phyloP scores from a whole-genome alignment of 1,140 invertebrate genomes.

The Atta cephalotes region DNA sequence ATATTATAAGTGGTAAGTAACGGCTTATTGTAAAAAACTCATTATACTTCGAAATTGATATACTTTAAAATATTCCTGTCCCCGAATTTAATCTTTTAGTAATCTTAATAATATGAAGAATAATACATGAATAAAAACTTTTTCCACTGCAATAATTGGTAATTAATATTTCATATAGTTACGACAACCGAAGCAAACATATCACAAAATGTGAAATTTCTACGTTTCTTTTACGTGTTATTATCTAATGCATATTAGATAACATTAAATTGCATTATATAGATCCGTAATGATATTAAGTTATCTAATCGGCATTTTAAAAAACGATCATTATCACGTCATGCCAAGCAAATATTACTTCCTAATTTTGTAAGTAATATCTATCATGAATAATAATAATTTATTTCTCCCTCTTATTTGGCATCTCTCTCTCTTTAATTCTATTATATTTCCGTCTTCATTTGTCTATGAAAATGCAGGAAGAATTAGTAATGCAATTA shows the following conservation, averaged over 20 bases:
- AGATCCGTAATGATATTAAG: constrained; percentile 25
- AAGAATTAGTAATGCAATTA: constrained; percentile 21
- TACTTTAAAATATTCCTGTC: not conserved
- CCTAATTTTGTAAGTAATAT: constrained; percentile 1
- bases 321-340: not conserved
- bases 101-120: not conserved
- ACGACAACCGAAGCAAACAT: not conserved
- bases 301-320: constrained; percentile 29
- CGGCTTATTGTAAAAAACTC: too few species aligned
- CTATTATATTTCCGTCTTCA: not conserved
- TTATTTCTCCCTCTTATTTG: not conserved
- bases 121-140: constrained; percentile 31
- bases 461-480: not conserved
- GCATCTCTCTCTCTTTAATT: not conserved
- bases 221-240: not conserved
- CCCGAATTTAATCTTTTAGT: not conserved
- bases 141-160: not conserved
- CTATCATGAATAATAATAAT: not conserved
- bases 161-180: not conserved
- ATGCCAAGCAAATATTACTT: not conserved
- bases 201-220: not conserved
- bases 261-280: constrained; percentile 20
- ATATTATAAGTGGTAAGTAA: too few species aligned
- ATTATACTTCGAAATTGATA: not conserved
- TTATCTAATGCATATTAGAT: constrained; percentile 14